These are phyloP conservation scores for Drepana falcataria DNA, from an alignment of 2,888 invertebrate genomes.

Conservation along the genomic window DNA sequence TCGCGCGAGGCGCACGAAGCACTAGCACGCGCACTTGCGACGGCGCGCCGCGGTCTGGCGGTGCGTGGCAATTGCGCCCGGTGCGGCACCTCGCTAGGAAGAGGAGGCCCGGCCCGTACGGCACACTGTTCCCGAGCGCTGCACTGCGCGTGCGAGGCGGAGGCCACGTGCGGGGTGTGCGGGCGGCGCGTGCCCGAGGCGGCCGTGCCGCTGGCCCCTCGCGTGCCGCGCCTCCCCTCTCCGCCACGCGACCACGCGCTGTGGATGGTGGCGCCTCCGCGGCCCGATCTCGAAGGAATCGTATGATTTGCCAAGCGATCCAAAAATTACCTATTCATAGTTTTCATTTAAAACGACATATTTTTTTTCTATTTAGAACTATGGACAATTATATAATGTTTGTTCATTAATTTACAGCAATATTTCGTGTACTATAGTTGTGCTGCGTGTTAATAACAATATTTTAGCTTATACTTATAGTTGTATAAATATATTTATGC, in stretches of 20 bases:
- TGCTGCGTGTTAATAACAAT: too few relatives aligned
- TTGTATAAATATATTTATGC: too few relatives aligned
- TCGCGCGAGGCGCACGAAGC: constrained; percentile 45
- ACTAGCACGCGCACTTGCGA: constrained; percentile 45
- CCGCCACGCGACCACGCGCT: constrained; percentile 37
- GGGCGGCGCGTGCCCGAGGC: constrained; percentile 34
- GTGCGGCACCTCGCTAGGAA: constrained; percentile 41
- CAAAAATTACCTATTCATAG: background rate
- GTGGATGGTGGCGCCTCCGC: constrained; percentile 56
- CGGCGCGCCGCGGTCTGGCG: constrained; percentile 45
- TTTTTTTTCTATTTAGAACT: too few relatives aligned
- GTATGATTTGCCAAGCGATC: constrained; percentile 23
- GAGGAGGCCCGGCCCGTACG: constrained; percentile 36
- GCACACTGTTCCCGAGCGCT: constrained; percentile 58
- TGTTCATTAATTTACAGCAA: too few relatives aligned
- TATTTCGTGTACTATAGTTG: too few relatives aligned
- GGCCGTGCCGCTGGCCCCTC: constrained; percentile 25
- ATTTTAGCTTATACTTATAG: too few relatives aligned
- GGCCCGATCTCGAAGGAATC: constrained; percentile 64
- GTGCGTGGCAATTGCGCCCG: constrained; percentile 52
- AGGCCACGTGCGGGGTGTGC: constrained; percentile 45
- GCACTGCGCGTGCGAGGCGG: constrained; percentile 47
- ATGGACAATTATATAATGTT: too few relatives aligned
- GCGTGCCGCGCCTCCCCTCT: constrained; percentile 19
- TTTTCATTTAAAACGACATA: too few relatives aligned